Evolutionary conservation across 2,113 vertebrate genomes (phyloP), one percentile per base, ranked within the genome.

Genomic region (Cisticola juncidis): DNA sequence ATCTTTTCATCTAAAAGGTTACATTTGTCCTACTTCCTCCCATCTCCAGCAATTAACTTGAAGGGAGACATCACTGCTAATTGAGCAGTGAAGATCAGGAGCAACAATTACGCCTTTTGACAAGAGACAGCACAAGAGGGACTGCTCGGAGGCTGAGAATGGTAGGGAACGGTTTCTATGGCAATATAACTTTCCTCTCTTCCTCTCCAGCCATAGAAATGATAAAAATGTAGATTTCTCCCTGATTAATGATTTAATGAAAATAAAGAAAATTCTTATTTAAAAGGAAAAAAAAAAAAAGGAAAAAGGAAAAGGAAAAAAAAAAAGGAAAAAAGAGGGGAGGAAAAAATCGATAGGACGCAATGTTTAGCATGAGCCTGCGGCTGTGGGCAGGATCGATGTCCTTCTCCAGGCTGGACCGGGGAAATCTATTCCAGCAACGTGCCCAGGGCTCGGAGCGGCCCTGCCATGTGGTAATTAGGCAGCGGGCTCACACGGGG

Each of bases 51-150:
- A 98, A 98, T 98, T 98, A 98, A 97, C 96, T 96, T 97, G 97
- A 97, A 98, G 97, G 97, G 97, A 98, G 97, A 97, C 97, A 98
- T 97, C 97, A 97, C 95, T 94, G 93, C 97, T 98, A 98, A 98
- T 97, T 98, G 97, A 98, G 96, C 96, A 98, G 97, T 95, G 90
- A 96, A 97, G 97, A 98, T 98, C 97, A 98, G 97, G 97, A 97
- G 96, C 97, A 97, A 97, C 97, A 98, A 98, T 98, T 98, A 98
- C 95, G 97, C 94, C 97, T 97, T 98, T 98, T 98, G 97, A 97
- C 97, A 97, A 97, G 96, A 97, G 95, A 97, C 95, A 95, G 97
- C 96, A 97, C 95, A 94, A 97, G 92, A 95, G 95, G 97, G 96
- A 97, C 96, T 94, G 96, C 97, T 97, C 92, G 51, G 82, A 98